Evolutionary conservation across 2,888 invertebrate species (phyloP), one percentile per base, ranked within the genome.

Genomic region (Sicus ferrugineus): DNA sequence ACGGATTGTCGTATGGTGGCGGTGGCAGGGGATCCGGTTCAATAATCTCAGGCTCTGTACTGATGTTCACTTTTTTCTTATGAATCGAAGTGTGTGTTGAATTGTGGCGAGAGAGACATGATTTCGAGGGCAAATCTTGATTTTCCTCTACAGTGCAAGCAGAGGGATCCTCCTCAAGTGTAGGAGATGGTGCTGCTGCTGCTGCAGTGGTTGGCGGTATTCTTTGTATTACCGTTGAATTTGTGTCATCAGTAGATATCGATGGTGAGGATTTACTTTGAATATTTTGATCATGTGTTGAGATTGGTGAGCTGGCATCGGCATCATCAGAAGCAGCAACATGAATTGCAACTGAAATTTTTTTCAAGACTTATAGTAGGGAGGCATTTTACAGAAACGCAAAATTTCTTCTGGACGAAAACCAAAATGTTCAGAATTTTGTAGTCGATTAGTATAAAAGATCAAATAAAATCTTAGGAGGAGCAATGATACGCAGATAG

Each of bases 61-160:
- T 85, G 34, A 83, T 85, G 76, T 85, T 84, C 67, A 85, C 85
- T 76, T 81, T 83, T 76, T 81, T 83, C 77, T 86, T 85, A 67
- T 83, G 83, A 68, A 81, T 83, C 50, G 83, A 84, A 61, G 81
- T 82, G 74, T 81, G 83, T 42, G 81, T 81, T 67, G 84, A 84
- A 73, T 81, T 84, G 75, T 84, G 82, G 42, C 83, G 80, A 28
- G 83, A 84, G 50, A 84, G 80, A 75, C 84, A 85, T 73, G 83
- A 84, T 73, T 82, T 85, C 23, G 81, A 79, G 46, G 77, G 77
- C 48, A 76, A 75, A 63, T 73, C 73, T 0, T 46, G 59, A 62
- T 58, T 38, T n/a, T 9, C 23, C 19, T 58, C 38, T 30, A 34
- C 52, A 31, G 16, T 54, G 19, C 14, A 54, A 11, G 56, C 14